Conservation (phyloP, 2,113 vertebrate genomes). For the Triplophysa tibetana region DNA sequence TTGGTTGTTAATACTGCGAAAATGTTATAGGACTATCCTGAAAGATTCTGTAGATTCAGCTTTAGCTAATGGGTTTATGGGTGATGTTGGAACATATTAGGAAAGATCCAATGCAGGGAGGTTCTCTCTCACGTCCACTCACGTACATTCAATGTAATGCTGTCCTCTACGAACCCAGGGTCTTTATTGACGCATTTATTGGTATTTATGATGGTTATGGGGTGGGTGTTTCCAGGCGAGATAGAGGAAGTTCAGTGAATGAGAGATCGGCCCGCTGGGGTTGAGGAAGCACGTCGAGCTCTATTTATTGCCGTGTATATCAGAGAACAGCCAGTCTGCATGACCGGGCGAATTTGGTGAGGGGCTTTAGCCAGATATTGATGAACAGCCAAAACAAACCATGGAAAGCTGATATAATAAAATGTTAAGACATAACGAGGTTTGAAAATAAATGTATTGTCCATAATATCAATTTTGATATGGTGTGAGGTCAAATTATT, state of each 20-base stretch:
- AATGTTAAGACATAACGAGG: background rate
- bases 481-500: background rate
- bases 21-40: too few species aligned
- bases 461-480: background rate
- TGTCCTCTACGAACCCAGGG: constrained; percentile 9
- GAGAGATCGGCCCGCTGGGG: background rate
- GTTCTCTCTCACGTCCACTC: constrained; percentile 3
- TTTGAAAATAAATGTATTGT: background rate
- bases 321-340: constrained; percentile 27
- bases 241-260: constrained; percentile 31
- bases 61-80: background rate
- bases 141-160: background rate
- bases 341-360: background rate
- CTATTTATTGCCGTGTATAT: constrained; percentile 45
- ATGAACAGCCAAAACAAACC: constrained; percentile 25
- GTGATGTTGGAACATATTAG: background rate
- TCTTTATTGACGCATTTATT: constrained; percentile 38
- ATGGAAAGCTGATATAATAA: background rate
- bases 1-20: too few species aligned
- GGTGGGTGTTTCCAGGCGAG: constrained; percentile 30
- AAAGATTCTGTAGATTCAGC: background rate
- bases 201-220: constrained; percentile 43
- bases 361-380: background rate
- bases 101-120: background rate
- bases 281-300: background rate